Evolutionary conservation across 2,888 invertebrate species (phyloP), one percentile per base, ranked within the genome.

Genomic region (Scaptomyza cyrtandrae): DNA sequence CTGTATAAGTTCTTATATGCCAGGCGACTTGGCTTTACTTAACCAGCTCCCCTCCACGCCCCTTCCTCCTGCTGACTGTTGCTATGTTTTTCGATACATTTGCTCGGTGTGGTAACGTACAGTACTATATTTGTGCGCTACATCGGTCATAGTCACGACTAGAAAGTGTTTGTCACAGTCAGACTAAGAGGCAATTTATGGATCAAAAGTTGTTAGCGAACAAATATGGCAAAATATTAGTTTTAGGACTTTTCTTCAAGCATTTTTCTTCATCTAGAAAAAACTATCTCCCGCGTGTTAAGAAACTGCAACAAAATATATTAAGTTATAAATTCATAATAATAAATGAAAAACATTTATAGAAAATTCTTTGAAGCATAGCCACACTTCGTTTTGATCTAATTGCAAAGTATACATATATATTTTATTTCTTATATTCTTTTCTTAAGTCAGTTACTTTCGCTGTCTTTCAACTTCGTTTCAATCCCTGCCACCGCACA

Each of bases 1-100:
- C 70, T 63, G 54, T 78, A 76, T 69, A 86, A 80, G 75, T 80
- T 75, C 80, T 57, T 80, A 83, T 80, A 82, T 85, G 80, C 75
- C 72, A 69, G 54, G 45, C 76, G 43, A 43, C 58, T 45, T 43
- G 60, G 54, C 39, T 59, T 35, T 5, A 16, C 19, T 13, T 1
- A 29, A 29, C 24, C 24, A 29, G 6, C 29, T 3, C 27, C 3
- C 6, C 27, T 6, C 27, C 27, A 0, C 27, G 6, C 5, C n/a
- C 43, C 35, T 7, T 6, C n/a, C 16, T 1, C 5, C 37, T 4
- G 37, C 16, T 6, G 5, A 11, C 19, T 14, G 14, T 41, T 58
- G 53, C 43, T 44, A 54, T 60, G 62, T 55, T 71, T 61, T 74
- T 68, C 59, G 53, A 64, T 61, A 74, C 66, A 65, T 59, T 65